Base-by-base conservation (phyloP, 2,797 vertebrate genomes). In the Borostomias antarcticus region DNA sequence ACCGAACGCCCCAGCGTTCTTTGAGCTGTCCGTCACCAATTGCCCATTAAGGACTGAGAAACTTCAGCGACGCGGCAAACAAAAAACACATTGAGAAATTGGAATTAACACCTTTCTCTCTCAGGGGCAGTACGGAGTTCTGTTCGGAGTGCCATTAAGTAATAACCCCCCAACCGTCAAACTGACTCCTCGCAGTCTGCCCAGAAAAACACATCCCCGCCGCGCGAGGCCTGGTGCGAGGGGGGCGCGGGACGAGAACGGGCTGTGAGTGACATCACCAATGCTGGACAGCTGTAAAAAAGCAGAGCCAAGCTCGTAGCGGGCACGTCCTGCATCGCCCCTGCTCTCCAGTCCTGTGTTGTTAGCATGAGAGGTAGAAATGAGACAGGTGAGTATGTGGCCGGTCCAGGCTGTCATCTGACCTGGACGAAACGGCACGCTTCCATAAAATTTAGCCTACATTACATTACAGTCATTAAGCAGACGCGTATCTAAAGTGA, bases 121-220 rank as follows among this genome's bases (percentile, higher is more conserved):
- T 43, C 25, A 62, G 75, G 68, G 66, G 23, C 26, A 7, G 47
- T 59, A 45, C 52, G 15, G 67, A 29, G 17, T 53, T 40, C 51
- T 25, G 51, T 48, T 60, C 58, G 50, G 45, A 73, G 66, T 33
- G 19, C 64, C 61, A 45, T 86, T 81, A 75, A 80, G 75, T 63
- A 75, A 70, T 80, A 75, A 87, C 82, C 50, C n/a, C 54, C 75
- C 74, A 67, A 75, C 75, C 35, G 73, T 86, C 86, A 75, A 74
- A 77, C 60, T 11, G 78, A 86, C 78, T 85, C 81, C 84, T 81
- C 28, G 1, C 59, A 74, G 79, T 85, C 83, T 87, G 79, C 79
- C 74, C 74, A 82, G 75, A 84, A 86, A 84, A 86, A 85, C 73
- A 79, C 40, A 64, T 66, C 33, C 64, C 70, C n/a, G 21, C 60